A percentile compares a stretch with the other conserved stretches of the same genome.
Evolutionary conservation across 2,888 invertebrate genomes (phyloP).

Genomic region (Pachycephus smyrnensis): DNA sequence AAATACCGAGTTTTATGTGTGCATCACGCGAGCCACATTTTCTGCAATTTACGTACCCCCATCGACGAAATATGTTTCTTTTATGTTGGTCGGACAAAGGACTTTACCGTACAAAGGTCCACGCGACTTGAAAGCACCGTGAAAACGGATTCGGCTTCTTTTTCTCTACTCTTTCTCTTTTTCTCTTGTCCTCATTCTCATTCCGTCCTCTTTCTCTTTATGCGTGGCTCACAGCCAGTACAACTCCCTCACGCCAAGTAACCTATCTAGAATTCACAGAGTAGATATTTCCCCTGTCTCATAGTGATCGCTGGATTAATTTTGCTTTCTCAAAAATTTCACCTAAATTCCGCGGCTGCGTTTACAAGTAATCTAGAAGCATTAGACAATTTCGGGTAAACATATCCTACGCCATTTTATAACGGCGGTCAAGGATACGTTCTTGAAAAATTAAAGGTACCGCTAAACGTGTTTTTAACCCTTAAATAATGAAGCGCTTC

Average conservation of each 20-base stretch:
- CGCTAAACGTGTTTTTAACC: neutral
- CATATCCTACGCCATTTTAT: too few species aligned
- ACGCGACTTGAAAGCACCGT: slow-evolving; percentile 33
- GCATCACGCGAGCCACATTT: slow-evolving; percentile 30
- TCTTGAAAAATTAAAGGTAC: too few species aligned
- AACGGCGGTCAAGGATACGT: too few species aligned
- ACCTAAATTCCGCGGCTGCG: neutral
- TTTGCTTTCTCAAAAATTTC: neutral
- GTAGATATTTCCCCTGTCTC: too few species aligned
- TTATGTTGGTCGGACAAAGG: slow-evolving; percentile 31
- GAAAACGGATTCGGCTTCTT: slow-evolving; percentile 18
- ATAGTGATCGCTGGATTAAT: too few species aligned
- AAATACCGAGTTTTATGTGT: neutral
- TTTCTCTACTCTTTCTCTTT: neutral
- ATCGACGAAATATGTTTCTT: slow-evolving; percentile 29
- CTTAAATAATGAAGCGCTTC: neutral
- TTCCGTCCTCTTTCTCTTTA: neutral
- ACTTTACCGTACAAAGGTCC: slow-evolving; percentile 26
- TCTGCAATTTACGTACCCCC: slow-evolving; percentile 28
- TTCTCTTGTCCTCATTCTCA: slow-evolving; percentile 1
- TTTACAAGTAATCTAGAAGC: too few species aligned
- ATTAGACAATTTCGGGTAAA: too few species aligned
- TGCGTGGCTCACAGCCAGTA: neutral
- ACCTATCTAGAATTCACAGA: too few species aligned
- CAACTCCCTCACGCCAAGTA: too few species aligned